Evolutionary conservation across 2,888 invertebrate species (phyloP), one percentile per base, ranked within the genome.

Genomic region (Scaptomyza flava): DNA sequence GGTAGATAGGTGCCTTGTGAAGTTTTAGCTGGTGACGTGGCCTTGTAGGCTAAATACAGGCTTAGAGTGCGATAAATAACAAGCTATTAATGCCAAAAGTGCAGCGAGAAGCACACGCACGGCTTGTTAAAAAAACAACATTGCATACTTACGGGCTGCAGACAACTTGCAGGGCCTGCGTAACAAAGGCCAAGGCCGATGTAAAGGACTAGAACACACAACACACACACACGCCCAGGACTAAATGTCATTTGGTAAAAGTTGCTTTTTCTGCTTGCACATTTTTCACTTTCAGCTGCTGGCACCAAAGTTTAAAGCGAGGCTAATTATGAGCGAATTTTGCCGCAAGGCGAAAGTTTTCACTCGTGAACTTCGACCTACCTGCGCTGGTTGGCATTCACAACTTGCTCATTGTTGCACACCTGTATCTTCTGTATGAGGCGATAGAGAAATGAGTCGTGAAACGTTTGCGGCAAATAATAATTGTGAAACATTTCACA

Each of bases 11-110:
- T 8, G 14, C 3, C n/a, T n/a, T 7, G n/a, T 14, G 14, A 38
- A 38, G 38, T 38, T 38, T 8, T 17, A 41, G 41, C 17, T 77
- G 78, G 61, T 74, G 80, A 87, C 68, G 71, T 72, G 81, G 63
- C 81, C 81, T 82, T 81, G 80, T 52, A 72, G 79, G 48, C 43
- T 69, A 59, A 60, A 61, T 64, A 63, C 63, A 58, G 68, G 64
- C 77, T 57, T 63, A 59, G 65, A 77, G 63, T 70, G 77, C 82
- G 70, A 82, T 82, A 82, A 87, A 82, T 82, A 82, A 82, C 87
- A 81, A 70, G 82, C 87, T 70, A 82, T 82, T 82, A 82, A 82
- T 84, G 79, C 81, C 82, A 77, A 81, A 75, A 85, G 75, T 68
- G 77, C 87, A 77, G 50, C 52, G 9, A 27, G 48, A 14, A 61